Evolutionary conservation across 2,888 invertebrate genomes (phyloP).

Genomic region (Eupithecia subfuscata): DNA sequence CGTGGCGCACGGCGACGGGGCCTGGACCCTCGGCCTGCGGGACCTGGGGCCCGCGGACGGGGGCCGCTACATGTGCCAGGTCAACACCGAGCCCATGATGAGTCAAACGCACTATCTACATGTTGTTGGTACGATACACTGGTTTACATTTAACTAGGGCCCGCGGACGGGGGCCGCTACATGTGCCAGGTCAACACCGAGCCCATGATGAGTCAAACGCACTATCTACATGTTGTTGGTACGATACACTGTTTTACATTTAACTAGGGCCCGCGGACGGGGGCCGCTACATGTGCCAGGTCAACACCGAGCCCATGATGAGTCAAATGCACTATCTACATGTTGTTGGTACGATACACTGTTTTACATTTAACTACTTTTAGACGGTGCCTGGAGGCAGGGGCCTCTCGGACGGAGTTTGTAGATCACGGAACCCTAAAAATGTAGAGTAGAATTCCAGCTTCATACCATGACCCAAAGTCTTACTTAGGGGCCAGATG

Average conservation of each 20-base stretch:
- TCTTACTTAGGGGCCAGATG: no score
- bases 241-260: no score
- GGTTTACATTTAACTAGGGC: no score
- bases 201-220: no score
- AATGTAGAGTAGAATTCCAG: background rate
- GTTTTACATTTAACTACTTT: background rate
- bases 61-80: slow-evolving; percentile 91
- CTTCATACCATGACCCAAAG: background rate
- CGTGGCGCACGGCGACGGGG: slow-evolving; percentile 91
- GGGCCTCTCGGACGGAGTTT: no score
- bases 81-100: slow-evolving; percentile 81
- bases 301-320: slow-evolving; percentile 81
- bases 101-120: slow-evolving; percentile 76
- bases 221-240: no score
- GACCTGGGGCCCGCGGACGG: slow-evolving; percentile 91
- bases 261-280: slow-evolving; percentile 92
- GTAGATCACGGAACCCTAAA: no score
- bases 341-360: slow-evolving; percentile 70
- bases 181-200: no score
- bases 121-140: slow-evolving; percentile 70
- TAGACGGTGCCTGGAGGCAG: no score
- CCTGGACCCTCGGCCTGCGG: slow-evolving; percentile 92
- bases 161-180: no score
- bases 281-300: slow-evolving; percentile 91
- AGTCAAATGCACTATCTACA: slow-evolving; percentile 76